These are phyloP conservation scores for Caretta caretta DNA, from an alignment of 2,113 vertebrate genomes.

Conservation along the genomic window DNA sequence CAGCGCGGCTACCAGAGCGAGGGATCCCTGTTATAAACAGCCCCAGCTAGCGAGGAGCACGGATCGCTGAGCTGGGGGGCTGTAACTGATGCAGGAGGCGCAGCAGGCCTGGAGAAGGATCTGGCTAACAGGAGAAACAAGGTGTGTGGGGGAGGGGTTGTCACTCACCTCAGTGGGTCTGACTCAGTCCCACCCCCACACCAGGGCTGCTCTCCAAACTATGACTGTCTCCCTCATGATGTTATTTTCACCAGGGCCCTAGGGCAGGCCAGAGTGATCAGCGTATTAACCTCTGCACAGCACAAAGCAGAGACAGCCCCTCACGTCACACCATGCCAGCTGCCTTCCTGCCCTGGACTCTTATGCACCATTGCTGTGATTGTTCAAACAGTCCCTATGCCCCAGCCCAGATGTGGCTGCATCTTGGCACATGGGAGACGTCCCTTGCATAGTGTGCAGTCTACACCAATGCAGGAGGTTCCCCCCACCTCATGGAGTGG, in stretches of 20 bases:
- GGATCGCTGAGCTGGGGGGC: neutral
- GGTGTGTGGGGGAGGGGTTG: neutral
- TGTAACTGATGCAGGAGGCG: accelerated
- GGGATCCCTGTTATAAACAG: neutral
- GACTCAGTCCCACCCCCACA: neutral
- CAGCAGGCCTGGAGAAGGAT: neutral
- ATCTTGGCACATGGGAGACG: neutral
- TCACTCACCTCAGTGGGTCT: no score
- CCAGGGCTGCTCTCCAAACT: neutral
- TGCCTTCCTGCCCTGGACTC: neutral
- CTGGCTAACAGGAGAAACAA: neutral
- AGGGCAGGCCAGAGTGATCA: neutral
- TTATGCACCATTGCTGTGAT: neutral
- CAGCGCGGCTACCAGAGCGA: no score
- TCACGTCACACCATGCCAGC: no score
- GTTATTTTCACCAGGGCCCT: no score
- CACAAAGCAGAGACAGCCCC: neutral
- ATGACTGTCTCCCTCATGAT: neutral
- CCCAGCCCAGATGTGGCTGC: neutral
- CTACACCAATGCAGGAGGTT: no score
- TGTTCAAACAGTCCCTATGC: neutral
- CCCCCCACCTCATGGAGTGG: no score
- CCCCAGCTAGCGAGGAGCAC: neutral
- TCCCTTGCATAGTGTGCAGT: no score
- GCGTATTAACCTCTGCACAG: neutral